Evolutionary conservation across 2,113 vertebrate species (phyloP).

Genomic region (Gobiocypris rarus): DNA sequence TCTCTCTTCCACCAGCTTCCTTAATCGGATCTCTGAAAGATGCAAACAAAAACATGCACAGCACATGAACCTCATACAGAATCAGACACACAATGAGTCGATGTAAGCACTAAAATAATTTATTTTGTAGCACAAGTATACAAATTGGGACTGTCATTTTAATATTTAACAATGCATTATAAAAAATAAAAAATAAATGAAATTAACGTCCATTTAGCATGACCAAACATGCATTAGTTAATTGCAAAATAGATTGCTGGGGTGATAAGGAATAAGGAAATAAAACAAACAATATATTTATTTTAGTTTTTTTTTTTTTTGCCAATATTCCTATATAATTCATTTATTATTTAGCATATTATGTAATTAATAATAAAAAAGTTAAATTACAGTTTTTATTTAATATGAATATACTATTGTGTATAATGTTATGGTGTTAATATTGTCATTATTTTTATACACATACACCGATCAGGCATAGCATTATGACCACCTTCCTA

Average conservation of each 20-base stretch:
- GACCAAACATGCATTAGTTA: background rate
- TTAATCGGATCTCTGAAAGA: slow-evolving; percentile 85
- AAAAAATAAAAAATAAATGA: too few relatives aligned
- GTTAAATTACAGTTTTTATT: background rate
- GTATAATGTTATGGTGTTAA: background rate
- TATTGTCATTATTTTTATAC: background rate
- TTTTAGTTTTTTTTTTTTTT: background rate
- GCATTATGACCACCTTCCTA: too few relatives aligned
- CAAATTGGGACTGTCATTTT: background rate
- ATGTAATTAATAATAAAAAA: background rate
- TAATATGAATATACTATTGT: background rate
- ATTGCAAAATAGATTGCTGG: background rate
- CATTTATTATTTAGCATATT: background rate
- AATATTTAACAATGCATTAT: background rate
- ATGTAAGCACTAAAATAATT: background rate
- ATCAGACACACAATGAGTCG: background rate
- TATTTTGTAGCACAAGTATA: background rate
- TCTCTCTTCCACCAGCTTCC: slow-evolving; percentile 86
- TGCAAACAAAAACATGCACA: slow-evolving; percentile 47
- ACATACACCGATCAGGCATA: too few relatives aligned
- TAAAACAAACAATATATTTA: background rate
- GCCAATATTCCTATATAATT: background rate
- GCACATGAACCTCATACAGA: background rate
- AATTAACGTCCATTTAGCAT: background rate
- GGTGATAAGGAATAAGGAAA: background rate